Conservation (phyloP, 2,888 invertebrate genomes). For the Cheilosia pagana region DNA sequence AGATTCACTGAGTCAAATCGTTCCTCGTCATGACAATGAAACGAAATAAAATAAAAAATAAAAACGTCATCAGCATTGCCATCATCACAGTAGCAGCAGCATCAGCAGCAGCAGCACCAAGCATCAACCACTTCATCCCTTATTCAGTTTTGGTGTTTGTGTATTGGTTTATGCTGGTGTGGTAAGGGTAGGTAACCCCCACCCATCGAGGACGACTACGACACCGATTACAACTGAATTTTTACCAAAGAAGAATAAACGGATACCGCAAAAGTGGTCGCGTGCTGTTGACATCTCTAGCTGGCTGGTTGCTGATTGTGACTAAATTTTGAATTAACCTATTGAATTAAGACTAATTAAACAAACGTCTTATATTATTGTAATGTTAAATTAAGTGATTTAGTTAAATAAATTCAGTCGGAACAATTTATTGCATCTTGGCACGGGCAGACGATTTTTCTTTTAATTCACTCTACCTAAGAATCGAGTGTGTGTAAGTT, state of each 20-base stretch:
- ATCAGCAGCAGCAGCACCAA: conserved; percentile 16
- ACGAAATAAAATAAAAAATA: conserved; percentile 46
- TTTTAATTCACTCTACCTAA: neutral
- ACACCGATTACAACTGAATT: conserved; percentile 70
- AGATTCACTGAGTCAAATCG: conserved; percentile 45
- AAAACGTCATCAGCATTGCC: conserved; percentile 64
- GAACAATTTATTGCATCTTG: neutral
- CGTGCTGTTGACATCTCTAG: conserved; percentile 66
- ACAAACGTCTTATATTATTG: conserved; percentile 6
- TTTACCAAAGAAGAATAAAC: conserved; percentile 70
- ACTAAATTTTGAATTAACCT: conserved; percentile 32
- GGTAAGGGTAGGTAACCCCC: conserved; percentile 37
- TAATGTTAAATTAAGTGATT: conserved; percentile 18
- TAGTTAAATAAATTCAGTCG: neutral
- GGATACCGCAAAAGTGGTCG: conserved; percentile 75
- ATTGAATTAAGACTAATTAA: conserved; percentile 39
- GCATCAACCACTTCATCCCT: conserved; percentile 64
- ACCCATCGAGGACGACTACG: conserved; percentile 35
- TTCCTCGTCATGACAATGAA: conserved; percentile 49
- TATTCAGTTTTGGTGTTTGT: conserved; percentile 34
- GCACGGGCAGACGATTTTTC: neutral
- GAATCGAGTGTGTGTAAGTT: conserved; percentile 37
- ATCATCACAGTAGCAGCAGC: conserved; percentile 47
- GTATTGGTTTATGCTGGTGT: conserved; percentile 60
- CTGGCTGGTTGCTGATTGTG: conserved; percentile 44